Evolutionary conservation across 2,113 vertebrate genomes (phyloP).

Genomic region (Globicephala melas): DNA sequence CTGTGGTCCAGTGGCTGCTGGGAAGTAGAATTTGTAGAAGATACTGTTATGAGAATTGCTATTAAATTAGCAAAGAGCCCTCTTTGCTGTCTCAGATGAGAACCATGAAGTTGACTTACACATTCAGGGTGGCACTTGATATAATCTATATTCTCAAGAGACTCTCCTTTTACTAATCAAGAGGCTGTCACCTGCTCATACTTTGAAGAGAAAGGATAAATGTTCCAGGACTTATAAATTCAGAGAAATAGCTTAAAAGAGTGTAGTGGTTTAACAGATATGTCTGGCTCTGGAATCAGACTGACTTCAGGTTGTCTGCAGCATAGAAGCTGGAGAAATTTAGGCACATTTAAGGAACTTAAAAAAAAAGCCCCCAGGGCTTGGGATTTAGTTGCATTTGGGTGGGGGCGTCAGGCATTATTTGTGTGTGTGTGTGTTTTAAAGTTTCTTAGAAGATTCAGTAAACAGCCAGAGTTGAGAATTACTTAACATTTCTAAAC

Average conservation of each 20-base stretch:
- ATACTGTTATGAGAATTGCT: not conserved
- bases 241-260: not conserved
- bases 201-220: constrained; percentile 21
- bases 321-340: not conserved
- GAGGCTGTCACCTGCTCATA: constrained; percentile 5
- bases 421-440: not conserved
- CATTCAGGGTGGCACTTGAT: not conserved
- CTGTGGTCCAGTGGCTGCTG: not conserved
- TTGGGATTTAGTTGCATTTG: not conserved
- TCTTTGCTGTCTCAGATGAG: not conserved
- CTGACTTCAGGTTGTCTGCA: not conserved
- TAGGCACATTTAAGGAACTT: not conserved
- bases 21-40: not conserved
- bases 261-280: not conserved
- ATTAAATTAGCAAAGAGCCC: not conserved
- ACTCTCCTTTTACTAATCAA: not conserved
- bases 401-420: not conserved
- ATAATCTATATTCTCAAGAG: constrained; percentile 21
- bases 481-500: not conserved
- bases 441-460: not conserved
- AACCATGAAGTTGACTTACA: not conserved
- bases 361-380: not conserved
- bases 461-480: not conserved
- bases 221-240: not conserved
- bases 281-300: not conserved